A percentile compares a stretch with the other conserved stretches of the same genome.
These are phyloP conservation scores for Syrphus vitripennis DNA, from an alignment of 2,888 invertebrate genomes.

Conservation along the genomic window DNA sequence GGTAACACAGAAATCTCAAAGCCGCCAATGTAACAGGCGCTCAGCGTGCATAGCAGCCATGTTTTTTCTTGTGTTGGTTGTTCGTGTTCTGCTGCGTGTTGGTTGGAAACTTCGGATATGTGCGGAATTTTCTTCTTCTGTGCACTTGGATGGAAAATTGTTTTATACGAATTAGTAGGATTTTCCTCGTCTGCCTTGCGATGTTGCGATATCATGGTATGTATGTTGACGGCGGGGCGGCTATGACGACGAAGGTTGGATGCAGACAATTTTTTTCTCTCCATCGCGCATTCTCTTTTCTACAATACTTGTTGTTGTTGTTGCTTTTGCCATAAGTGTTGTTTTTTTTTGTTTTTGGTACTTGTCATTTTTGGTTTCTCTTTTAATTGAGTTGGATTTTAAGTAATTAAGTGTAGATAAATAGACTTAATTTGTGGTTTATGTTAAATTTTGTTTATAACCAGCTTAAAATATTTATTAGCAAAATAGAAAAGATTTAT, in stretches of 20 bases:
- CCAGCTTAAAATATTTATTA: neutral
- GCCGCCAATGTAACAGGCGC: constrained; percentile 71
- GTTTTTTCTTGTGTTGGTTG: neutral
- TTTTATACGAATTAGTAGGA: constrained; percentile 17
- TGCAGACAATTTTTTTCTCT: constrained; percentile 26
- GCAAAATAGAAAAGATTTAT: neutral
- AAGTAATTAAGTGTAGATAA: constrained; percentile 21
- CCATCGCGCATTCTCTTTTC: constrained; percentile 18
- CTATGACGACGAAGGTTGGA: neutral
- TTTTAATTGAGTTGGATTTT: constrained; percentile 37
- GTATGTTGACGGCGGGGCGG: neutral
- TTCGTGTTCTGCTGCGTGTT: neutral
- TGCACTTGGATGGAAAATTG: constrained; percentile 41
- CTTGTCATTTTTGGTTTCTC: constrained; percentile 14
- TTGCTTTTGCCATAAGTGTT: neutral
- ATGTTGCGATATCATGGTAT: neutral
- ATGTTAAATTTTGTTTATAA: constrained; percentile 14
- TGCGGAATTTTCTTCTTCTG: constrained; percentile 45
- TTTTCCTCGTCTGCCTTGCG: constrained; percentile 1
- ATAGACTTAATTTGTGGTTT: constrained; percentile 10
- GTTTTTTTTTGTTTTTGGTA: neutral
- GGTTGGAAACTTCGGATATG: constrained; percentile 2
- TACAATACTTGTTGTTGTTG: neutral
- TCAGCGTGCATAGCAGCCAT: constrained; percentile 42
- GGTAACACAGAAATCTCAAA: constrained; percentile 63